Base-by-base conservation (phyloP, 1,140 invertebrate species). In the Lepidurus couesii region DNA sequence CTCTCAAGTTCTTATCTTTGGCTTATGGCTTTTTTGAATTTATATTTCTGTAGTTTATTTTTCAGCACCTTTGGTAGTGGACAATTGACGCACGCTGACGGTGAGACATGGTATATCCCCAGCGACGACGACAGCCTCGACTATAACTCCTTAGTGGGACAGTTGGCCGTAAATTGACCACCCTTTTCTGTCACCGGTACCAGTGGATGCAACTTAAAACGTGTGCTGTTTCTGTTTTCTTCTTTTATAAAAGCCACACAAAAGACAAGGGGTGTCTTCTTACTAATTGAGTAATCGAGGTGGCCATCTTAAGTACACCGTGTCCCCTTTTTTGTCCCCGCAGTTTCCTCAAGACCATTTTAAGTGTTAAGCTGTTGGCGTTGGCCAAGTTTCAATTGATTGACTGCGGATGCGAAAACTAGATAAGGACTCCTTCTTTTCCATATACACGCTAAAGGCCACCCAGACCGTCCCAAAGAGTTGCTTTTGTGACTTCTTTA, bases 201-300 rank as follows among this genome's bases (percentile, higher is more conserved):
- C 21, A 13, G 53, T 65, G 16, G 10, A 47, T 16, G 34, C 45
- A 47, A 10, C 45, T 5, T 47, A 65, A 65, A 65, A 65, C 53
- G 53, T 21, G 53, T 65, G 53, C 53, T 65, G 53, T 65, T 65
- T 65, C 53, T 65, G 53, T 65, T 65, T 34, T 65, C 53, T 65
- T 13, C 21, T 21, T 21, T 16, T 65, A 65, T 65, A 65, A 65
- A 65, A n/a, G 53, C 53, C 53, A 65, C 53, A 65, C 53, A 65
- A 65, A 65, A 65, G 53, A 21, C 53, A 65, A 65, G 53, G 53
- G 53, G 53, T 65, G 53, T 21, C 53, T 65, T 65, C 21, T 65
- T 65, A 16, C 53, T 65, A 65, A 65, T 65, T 65, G 53, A 65
- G 53, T 21, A 65, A 65, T 65, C 53, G 53, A 65, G 53, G 16